Percentiles rank a stretch among this genome's conserved stretches.
Evolutionary conservation across 2,113 vertebrate genomes (phyloP).

Genomic region (Thryonomys swinderianus): DNA sequence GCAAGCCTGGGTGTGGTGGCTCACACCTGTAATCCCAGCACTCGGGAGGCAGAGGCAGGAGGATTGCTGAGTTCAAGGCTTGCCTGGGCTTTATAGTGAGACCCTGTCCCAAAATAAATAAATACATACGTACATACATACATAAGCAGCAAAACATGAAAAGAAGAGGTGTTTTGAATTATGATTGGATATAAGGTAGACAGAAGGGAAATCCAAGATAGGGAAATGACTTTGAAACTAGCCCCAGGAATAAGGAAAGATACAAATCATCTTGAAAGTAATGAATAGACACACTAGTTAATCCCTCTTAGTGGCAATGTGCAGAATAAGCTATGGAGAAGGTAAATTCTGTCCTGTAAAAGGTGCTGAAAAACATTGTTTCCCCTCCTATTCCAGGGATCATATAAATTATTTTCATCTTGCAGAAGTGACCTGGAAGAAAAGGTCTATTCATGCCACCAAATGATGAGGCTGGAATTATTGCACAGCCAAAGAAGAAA

Average conservation of each 20-base stretch:
- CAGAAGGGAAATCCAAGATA: constrained; percentile 15
- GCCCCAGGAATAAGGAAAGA: not conserved
- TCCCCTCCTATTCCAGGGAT: not conserved
- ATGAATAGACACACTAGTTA: not conserved
- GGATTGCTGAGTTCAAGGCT: too few species aligned
- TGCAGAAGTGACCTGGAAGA: not conserved
- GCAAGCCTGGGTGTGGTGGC: too few species aligned
- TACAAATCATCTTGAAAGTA: not conserved
- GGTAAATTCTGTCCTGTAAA: not conserved
- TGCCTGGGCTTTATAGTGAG: too few species aligned
- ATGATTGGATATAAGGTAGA: not conserved
- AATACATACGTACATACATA: too few species aligned
- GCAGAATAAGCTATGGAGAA: not conserved
- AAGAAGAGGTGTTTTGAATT: constrained; percentile 26
- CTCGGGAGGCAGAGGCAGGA: too few species aligned
- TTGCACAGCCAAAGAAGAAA: not conserved
- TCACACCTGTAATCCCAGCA: too few species aligned
- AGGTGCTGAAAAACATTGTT: not conserved
- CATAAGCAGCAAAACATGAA: not conserved
- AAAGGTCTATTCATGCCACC: not conserved
- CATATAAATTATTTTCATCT: not conserved
- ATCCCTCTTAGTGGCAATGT: not conserved
- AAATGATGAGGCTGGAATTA: not conserved
- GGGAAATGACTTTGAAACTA: constrained; percentile 19
- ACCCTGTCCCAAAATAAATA: too few species aligned